Base-by-base conservation (phyloP, 2,888 invertebrate genomes). In the Rhimphoctona megacephalus region DNA sequence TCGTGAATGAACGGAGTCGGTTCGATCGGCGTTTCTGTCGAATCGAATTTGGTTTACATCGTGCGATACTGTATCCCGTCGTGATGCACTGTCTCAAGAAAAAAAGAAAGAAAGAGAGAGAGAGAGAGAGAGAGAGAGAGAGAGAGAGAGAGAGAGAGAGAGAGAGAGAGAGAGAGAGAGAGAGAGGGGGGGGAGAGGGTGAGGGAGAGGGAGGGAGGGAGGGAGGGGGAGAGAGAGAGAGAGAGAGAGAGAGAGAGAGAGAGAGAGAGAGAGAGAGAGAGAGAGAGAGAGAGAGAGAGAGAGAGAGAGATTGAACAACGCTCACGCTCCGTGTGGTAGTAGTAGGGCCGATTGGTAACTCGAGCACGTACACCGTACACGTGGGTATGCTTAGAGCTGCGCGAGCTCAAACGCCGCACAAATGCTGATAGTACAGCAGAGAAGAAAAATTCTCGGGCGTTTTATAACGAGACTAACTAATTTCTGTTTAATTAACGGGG, bases 361-460 rank as follows among this genome's bases (percentile, higher is more conserved):
- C 30, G 30, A 61, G 61, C 61, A 61, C 61, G 57, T 57, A 57
- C 57, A 25, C 30, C 14, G 25, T 25, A 57, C 57, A 57, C 57
- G 57, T 57, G 57, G 57, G 57, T 57, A 57, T 57, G 57, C 25
- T 14, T 14, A 14, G 14, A 57, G 57, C 25, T 25, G 25, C 14
- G 11, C 14, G 57, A 57, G 39, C 39, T 57, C 57, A 25, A 57
- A 25, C 25, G 57, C 30, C 25, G 25, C 25, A 14, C 57, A 30
- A 57, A 11, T 25, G 25, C 17, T 14, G 22, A 22, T 54, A 25
- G 9, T 39, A 39, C 4, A 0, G 8, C 25, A 11, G 57, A 25
- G 57, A 57, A 25, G 11, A 57, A 30, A 57, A 57, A 11, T 57
- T 30, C 57, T 30, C 57, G 57, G 14, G 57, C 25, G 5, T 57